Percentiles rank a stretch among this genome's conserved stretches.
These are phyloP conservation scores for Zaprionus capensis DNA, from an alignment of 1,140 invertebrate genomes.

Conservation along the genomic window DNA sequence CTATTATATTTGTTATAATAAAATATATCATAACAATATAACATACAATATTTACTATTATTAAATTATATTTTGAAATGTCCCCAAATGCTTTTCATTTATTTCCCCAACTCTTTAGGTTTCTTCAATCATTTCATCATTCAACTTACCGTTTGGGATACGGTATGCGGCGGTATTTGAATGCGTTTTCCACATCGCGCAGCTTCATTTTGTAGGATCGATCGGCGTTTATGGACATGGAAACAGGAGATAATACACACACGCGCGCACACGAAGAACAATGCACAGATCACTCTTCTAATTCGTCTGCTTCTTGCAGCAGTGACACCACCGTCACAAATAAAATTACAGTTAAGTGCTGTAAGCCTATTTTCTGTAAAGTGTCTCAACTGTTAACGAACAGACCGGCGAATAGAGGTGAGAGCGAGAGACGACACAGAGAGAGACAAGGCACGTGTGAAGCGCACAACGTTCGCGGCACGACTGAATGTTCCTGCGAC, in stretches of 20 bases:
- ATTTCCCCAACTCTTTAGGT: not conserved
- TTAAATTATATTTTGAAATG: not conserved
- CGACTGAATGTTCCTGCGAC: conserved; percentile 78
- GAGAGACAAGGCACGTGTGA: conserved; percentile 63
- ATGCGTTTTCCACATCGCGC: conserved; percentile 82
- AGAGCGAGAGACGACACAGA: conserved; percentile 3
- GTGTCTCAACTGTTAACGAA: conserved; percentile 2
- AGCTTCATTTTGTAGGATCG: conserved; percentile 82
- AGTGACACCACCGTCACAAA: conserved; percentile 17
- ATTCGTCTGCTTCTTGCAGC: conserved; percentile 29
- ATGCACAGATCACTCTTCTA: conserved; percentile 26
- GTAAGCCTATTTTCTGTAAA: conserved; percentile 32
- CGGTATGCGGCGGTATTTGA: conserved; percentile 81
- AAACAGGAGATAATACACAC: conserved; percentile 2
- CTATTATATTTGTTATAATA: too few species aligned
- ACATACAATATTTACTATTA: not conserved
- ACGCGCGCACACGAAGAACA: conserved; percentile 37
- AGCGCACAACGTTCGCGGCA: conserved; percentile 73
- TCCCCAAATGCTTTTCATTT: not conserved
- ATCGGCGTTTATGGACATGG: conserved; percentile 62
- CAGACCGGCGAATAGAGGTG: conserved; percentile 13
- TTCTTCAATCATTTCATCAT: conserved; percentile 52
- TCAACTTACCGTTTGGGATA: conserved; percentile 82
- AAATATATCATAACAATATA: too few species aligned
- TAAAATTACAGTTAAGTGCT: conserved; percentile 26